These are phyloP conservation scores for Morpho helenor DNA, from an alignment of 2,888 invertebrate species.

Conservation along the genomic window DNA sequence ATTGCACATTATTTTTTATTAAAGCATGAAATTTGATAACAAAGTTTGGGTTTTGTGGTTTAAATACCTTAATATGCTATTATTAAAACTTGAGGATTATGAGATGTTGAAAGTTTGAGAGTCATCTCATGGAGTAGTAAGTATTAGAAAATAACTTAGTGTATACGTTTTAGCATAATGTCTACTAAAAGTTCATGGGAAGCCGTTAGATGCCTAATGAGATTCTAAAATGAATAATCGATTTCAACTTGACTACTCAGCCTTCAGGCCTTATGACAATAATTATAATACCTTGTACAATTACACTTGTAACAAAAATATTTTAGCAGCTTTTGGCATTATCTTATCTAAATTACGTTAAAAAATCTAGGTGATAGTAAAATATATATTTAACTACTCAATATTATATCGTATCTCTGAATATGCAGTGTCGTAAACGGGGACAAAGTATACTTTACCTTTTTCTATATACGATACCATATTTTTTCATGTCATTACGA, in stretches of 20 bases:
- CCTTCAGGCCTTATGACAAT: slow-evolving; percentile 10
- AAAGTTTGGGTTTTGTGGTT: too few species aligned
- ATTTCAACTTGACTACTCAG: slow-evolving; percentile 5
- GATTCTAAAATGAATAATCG: neutral
- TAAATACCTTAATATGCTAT: too few species aligned
- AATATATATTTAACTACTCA: slow-evolving; percentile 46
- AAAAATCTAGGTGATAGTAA: slow-evolving; percentile 52
- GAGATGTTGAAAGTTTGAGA: too few species aligned
- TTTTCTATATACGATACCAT: slow-evolving; percentile 6
- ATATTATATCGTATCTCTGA: slow-evolving; percentile 71
- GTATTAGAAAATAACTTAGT: too few species aligned
- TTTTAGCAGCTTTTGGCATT: slow-evolving; percentile 18
- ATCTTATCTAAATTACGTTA: slow-evolving; percentile 36
- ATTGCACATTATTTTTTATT: too few species aligned
- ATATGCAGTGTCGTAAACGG: slow-evolving; percentile 40
- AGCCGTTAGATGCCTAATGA: neutral
- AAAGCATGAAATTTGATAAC: too few species aligned
- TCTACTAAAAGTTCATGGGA: too few species aligned
- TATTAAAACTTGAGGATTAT: too few species aligned
- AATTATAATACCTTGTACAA: slow-evolving; percentile 17
- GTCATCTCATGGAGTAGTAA: too few species aligned
- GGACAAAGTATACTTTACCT: slow-evolving; percentile 37
- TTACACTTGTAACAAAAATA: slow-evolving; percentile 21
- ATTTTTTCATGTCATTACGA: slow-evolving; percentile 31
- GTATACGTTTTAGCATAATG: too few species aligned